phyloP scores from a whole-genome alignment of 2,113 vertebrate genomes.

The Columbina picui region DNA sequence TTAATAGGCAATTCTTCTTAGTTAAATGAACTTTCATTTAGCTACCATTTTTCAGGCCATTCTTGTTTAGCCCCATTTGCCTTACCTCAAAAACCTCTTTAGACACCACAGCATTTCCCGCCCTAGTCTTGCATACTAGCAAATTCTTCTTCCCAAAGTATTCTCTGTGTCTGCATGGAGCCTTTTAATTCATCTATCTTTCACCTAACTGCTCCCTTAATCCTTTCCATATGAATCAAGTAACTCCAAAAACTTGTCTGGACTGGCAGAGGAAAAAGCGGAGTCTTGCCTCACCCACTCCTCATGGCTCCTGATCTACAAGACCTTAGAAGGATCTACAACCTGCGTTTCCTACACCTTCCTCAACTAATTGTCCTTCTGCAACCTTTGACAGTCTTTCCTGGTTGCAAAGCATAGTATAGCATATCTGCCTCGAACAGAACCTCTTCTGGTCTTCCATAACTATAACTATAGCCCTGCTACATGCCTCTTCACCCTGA shows the following conservation, averaged over 20 bases:
- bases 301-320: not conserved
- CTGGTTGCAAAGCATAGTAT: not conserved
- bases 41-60: not conserved
- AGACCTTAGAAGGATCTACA: not conserved
- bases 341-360: not conserved
- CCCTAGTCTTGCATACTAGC: not conserved
- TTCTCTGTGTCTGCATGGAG: not conserved
- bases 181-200: not conserved
- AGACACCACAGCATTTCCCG: not conserved
- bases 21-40: not conserved
- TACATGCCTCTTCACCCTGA: not conserved
- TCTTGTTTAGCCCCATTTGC: not conserved
- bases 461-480: not conserved
- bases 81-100: not conserved
- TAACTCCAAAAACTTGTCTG: not conserved
- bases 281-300: not conserved
- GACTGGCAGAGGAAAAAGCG: not conserved
- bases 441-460: not conserved
- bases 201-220: not conserved
- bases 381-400: not conserved
- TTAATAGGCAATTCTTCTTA: not conserved
- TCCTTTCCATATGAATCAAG: not conserved
- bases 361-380: not conserved
- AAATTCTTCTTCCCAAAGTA: not conserved
- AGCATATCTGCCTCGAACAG: not conserved